phyloP scores from a whole-genome alignment of 2,797 vertebrate genomes.

The Rhabdomys pumilio region DNA sequence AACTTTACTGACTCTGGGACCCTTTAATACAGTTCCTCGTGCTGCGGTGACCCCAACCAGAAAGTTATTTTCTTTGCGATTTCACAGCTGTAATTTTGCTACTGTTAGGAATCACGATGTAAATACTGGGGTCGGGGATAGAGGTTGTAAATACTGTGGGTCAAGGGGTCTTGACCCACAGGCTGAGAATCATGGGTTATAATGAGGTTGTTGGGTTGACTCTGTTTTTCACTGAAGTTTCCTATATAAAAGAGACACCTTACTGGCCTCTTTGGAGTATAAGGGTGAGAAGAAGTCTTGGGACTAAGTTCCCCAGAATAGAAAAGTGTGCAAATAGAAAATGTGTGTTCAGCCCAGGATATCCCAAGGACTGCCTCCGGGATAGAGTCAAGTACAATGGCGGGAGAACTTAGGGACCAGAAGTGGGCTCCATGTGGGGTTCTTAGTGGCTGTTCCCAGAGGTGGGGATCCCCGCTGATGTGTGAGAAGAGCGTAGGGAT shows the following conservation, averaged over 20 bases:
- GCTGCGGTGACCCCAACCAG: background rate
- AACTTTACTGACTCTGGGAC: background rate
- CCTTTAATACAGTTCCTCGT: background rate
- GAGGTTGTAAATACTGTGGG: too few relatives aligned
- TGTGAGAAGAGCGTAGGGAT: background rate
- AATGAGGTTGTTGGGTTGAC: background rate
- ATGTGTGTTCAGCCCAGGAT: background rate
- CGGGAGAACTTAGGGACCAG: background rate
- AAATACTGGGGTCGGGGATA: background rate
- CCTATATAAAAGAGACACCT: background rate
- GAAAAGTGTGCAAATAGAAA: background rate
- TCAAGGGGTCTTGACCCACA: background rate
- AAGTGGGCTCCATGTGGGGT: background rate
- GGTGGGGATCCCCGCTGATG: background rate
- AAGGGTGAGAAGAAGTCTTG: background rate
- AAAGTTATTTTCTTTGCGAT: background rate
- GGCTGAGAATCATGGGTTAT: background rate
- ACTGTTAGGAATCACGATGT: background rate
- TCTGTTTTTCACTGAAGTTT: slow-evolving; percentile 26
- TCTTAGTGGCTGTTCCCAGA: background rate
- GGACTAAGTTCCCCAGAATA: background rate
- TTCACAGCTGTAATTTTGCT: background rate
- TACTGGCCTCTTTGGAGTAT: background rate
- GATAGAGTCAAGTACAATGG: background rate
- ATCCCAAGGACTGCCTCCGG: background rate